phyloP scores from a whole-genome alignment of 2,113 vertebrate genomes.

The Mirza zaza region DNA sequence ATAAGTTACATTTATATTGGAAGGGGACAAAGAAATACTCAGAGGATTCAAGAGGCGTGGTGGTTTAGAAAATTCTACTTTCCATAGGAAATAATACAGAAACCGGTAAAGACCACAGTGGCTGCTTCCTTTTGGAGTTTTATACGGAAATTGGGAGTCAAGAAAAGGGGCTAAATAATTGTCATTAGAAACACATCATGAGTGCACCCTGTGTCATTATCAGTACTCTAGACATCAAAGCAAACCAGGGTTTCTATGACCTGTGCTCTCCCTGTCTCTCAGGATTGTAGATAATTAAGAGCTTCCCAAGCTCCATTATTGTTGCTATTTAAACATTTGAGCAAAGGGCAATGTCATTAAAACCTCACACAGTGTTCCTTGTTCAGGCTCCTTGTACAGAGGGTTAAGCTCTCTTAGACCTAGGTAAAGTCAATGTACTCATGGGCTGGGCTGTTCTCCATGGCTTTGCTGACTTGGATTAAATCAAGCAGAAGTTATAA shows the following conservation, averaged over 20 bases:
- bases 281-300: conserved; percentile 48
- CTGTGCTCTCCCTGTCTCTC: neutral
- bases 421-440: neutral
- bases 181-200: neutral
- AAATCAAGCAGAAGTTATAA: conserved; percentile 55
- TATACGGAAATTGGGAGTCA: neutral
- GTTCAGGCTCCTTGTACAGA: neutral
- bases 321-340: conserved; percentile 32
- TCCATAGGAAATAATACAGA: conserved; percentile 47
- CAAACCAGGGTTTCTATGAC: conserved; percentile 5
- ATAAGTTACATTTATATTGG: neutral
- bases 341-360: conserved; percentile 12
- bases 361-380: neutral
- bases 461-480: conserved; percentile 64
- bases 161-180: neutral
- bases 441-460: neutral
- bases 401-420: neutral
- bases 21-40: neutral
- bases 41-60: neutral
- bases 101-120: neutral
- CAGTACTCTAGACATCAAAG: neutral
- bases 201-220: neutral
- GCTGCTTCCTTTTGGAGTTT: neutral
- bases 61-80: conserved; percentile 36
- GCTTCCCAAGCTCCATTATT: neutral